A percentile compares a stretch with the other conserved stretches of the same genome.
Conservation (phyloP, 2,888 invertebrate species). For the Tachina lurida region DNA sequence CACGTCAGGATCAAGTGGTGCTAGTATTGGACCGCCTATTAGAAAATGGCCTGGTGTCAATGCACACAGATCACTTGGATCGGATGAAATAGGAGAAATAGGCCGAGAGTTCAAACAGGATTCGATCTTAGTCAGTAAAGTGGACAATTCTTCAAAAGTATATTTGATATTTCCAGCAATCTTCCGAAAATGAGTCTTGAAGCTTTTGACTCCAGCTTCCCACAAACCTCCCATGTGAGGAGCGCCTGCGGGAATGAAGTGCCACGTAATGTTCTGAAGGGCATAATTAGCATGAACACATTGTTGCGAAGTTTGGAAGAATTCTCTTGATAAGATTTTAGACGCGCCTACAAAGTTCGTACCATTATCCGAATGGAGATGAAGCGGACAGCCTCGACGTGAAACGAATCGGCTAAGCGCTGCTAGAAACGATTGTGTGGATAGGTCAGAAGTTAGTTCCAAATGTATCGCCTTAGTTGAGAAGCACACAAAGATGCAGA, state of each 20-base stretch:
- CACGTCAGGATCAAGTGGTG: background rate
- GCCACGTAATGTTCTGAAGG: background rate
- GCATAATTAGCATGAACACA: background rate
- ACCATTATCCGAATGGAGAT: too few relatives aligned
- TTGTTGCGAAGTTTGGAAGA: background rate
- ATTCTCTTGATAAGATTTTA: too few relatives aligned
- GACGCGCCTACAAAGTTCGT: too few relatives aligned
- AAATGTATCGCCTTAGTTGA: too few relatives aligned
- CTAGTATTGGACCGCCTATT: background rate
- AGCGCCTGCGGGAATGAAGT: background rate
- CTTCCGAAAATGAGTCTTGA: background rate
- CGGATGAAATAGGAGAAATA: background rate
- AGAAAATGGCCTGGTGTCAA: too few relatives aligned
- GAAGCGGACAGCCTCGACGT: too few relatives aligned
- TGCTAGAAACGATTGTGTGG: too few relatives aligned
- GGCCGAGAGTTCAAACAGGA: background rate
- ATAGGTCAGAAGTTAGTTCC: too few relatives aligned
- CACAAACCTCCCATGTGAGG: background rate
- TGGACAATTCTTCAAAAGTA: background rate
- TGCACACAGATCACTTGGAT: background rate
- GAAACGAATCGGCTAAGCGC: too few relatives aligned
- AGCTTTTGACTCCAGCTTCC: too few relatives aligned
- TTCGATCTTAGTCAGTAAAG: background rate
- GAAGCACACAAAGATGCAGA: too few relatives aligned
- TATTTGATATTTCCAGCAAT: background rate